These are phyloP conservation scores for Parazoanthus atlanticus DNA, from an alignment of 92 coral and sea anemone species.

Conservation along the genomic window DNA sequence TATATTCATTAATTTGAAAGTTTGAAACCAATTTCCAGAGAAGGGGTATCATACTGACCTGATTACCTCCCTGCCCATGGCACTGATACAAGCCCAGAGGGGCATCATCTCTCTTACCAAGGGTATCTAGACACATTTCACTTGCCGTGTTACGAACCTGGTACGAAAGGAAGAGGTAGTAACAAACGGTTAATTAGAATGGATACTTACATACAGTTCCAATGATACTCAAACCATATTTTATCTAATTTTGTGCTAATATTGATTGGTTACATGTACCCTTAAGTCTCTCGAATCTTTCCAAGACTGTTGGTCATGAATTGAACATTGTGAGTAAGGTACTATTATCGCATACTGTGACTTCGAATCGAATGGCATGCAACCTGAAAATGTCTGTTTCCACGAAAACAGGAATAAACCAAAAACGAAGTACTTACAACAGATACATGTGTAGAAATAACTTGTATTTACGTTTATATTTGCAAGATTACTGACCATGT, in stretches of 20 bases:
- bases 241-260: neutral
- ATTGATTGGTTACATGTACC: neutral
- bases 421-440: too few species aligned
- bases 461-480: too few species aligned
- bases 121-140: slow-evolving; percentile 94
- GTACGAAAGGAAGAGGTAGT: neutral
- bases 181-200: neutral
- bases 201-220: neutral
- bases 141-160: slow-evolving; percentile 92
- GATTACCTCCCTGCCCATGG: slow-evolving; percentile 99
- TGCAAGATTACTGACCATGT: too few species aligned
- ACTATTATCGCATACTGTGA: too few species aligned
- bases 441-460: too few species aligned
- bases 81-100: slow-evolving; percentile 92
- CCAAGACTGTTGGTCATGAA: too few species aligned
- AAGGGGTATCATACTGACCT: slow-evolving; percentile 54
- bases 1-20: neutral
- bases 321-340: too few species aligned
- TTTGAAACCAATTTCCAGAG: neutral
- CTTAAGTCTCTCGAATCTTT: too few species aligned
- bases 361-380: too few species aligned
- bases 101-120: slow-evolving; percentile 94
- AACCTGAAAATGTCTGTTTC: too few species aligned
- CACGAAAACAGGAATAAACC: too few species aligned
- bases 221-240: too few species aligned